A percentile compares a stretch with the other conserved stretches of the same genome.
Evolutionary conservation across 2,797 vertebrate genomes (phyloP).

Genomic region (Notamacropus eugenii): DNA sequence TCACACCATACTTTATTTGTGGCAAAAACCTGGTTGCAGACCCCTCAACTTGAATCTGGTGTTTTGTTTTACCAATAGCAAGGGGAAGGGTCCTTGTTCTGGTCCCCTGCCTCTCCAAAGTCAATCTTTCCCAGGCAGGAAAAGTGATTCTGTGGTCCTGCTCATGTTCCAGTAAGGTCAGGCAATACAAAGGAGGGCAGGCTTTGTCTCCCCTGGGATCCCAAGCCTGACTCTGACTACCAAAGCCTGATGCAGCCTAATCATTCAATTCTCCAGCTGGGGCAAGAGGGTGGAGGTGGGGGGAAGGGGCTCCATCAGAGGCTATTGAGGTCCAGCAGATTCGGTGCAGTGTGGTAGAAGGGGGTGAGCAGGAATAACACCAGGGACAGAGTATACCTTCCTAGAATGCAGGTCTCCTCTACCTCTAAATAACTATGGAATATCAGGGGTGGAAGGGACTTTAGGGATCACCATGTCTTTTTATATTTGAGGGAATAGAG

Average conservation of each 20-base stretch:
- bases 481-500: neutral
- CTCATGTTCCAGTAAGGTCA: neutral
- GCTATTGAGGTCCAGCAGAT: neutral
- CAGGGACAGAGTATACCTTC: neutral
- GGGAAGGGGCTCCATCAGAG: neutral
- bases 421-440: neutral
- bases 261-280: neutral
- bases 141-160: neutral
- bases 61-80: neutral
- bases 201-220: neutral
- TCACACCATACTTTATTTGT: neutral
- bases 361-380: neutral
- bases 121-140: neutral
- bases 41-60: neutral
- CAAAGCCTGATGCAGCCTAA: neutral
- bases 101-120: neutral
- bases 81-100: neutral
- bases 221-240: neutral
- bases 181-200: neutral
- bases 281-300: neutral
- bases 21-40: neutral
- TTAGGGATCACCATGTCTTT: neutral
- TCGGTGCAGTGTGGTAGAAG: neutral
- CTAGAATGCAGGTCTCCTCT: neutral
- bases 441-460: neutral